phyloP scores from a whole-genome alignment of 2,113 vertebrate genomes.

The Trematocara stigmaticum region DNA sequence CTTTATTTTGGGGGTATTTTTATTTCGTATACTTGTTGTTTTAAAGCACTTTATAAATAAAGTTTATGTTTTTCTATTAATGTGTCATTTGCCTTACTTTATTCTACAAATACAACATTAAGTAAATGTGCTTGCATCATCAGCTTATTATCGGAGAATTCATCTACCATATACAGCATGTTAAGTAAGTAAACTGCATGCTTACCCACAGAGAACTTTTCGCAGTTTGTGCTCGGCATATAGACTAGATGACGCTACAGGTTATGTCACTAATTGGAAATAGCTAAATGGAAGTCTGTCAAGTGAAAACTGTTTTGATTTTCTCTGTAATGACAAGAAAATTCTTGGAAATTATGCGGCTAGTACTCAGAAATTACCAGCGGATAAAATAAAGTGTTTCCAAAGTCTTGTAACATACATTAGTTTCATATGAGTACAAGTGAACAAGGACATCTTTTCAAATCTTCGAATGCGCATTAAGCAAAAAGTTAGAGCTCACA shows the following conservation, averaged over 20 bases:
- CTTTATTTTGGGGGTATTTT: background rate
- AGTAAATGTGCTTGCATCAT: background rate
- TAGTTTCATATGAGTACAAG: background rate
- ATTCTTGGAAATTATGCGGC: background rate
- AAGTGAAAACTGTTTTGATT: background rate
- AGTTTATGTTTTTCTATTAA: background rate
- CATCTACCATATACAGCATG: background rate
- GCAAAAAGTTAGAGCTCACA: background rate
- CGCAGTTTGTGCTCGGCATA: background rate
- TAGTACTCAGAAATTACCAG: background rate
- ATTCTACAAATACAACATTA: background rate
- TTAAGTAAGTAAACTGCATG: background rate
- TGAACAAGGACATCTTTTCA: background rate
- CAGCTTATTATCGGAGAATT: background rate
- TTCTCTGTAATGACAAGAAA: background rate
- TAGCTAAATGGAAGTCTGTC: background rate
- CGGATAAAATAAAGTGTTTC: background rate
- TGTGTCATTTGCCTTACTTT: background rate
- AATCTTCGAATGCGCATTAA: background rate
- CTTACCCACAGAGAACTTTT: background rate
- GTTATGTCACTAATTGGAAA: background rate
- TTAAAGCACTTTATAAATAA: background rate
- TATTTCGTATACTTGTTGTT: background rate
- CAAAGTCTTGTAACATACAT: background rate
- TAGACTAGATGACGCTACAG: background rate